Evolutionary conservation across 1,140 invertebrate species (phyloP), one percentile per base, ranked within the genome.

Genomic region (Heliconius hewitsoni): DNA sequence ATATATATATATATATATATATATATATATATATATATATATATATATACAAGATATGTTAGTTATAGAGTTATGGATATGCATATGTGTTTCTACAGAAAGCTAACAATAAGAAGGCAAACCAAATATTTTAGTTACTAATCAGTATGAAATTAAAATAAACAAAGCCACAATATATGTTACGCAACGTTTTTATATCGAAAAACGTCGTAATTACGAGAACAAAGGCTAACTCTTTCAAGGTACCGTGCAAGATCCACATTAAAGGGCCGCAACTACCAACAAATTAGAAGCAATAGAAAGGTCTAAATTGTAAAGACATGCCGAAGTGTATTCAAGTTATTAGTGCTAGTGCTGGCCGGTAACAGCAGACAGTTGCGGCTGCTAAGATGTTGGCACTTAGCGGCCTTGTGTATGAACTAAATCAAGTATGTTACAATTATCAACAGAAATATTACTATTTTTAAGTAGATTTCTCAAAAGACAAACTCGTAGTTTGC

Each of bases 251-350:
- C 78, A 79, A 87, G 88, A 83, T 83, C 90, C 85, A 91, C 87
- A 91, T 93, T 91, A 91, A 91, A 93, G 89, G 81, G 90, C 90
- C 89, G 90, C 88, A 84, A 78, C 75, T 60, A 83, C 82, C 87
- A 90, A 92, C 89, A 91, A 90, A 91, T 91, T 93, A 90, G 84
- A 84, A 81, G 80, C 88, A 90, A 92, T 91, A 89, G 85, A 86
- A 85, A 85, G 88, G 78, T 88, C 88, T 91, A 92, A 92, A 86
- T 76, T 82, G 87, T 82, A 83, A 87, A 90, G 86, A 86, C 83
- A 81, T 80, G 82, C 89, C 90, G 90, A 85, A 80, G 91, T 93
- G 84, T 91, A 82, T 73, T 77, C 82, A 84, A 87, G 79, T 80
- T 87, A 84, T 93, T 93, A 93, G 86, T 81, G 76, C 77, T 75